Conservation (phyloP, 2,113 vertebrate species). For the Callocephalon fimbriatum region DNA sequence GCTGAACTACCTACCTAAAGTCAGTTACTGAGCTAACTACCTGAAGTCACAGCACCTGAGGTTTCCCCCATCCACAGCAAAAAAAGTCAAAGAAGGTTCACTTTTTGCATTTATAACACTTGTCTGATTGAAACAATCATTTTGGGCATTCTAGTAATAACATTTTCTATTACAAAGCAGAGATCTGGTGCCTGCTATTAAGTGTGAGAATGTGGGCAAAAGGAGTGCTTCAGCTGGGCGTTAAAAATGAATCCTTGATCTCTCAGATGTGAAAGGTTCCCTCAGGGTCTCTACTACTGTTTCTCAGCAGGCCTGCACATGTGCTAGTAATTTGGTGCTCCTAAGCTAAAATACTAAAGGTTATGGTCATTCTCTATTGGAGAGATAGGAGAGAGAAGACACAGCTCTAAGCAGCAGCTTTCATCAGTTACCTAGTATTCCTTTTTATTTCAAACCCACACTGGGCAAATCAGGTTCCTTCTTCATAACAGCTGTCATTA, state of each 20-base stretch:
- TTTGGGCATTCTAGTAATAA: neutral
- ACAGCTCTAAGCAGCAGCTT: neutral
- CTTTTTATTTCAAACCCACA: slow-evolving; percentile 10
- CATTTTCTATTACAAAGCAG: neutral
- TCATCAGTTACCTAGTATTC: neutral
- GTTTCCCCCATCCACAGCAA: neutral
- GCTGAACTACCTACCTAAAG: neutral
- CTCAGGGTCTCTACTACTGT: slow-evolving; percentile 17
- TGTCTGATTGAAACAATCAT: neutral
- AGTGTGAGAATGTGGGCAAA: neutral
- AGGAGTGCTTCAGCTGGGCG: neutral
- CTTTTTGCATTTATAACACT: neutral
- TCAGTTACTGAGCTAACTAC: neutral
- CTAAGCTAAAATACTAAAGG: slow-evolving; percentile 23
- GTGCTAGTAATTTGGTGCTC: slow-evolving; percentile 4
- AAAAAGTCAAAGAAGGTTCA: neutral
- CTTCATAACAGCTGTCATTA: neutral
- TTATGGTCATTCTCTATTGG: neutral
- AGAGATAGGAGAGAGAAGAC: neutral
- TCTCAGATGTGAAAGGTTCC: neutral
- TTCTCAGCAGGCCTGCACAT: slow-evolving; percentile 29
- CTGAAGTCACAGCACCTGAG: neutral
- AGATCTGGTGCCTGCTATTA: neutral
- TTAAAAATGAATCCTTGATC: neutral
- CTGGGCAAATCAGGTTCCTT: neutral